Evolutionary conservation across 2,888 invertebrate genomes (phyloP).

Genomic region (Drosophila rubida): DNA sequence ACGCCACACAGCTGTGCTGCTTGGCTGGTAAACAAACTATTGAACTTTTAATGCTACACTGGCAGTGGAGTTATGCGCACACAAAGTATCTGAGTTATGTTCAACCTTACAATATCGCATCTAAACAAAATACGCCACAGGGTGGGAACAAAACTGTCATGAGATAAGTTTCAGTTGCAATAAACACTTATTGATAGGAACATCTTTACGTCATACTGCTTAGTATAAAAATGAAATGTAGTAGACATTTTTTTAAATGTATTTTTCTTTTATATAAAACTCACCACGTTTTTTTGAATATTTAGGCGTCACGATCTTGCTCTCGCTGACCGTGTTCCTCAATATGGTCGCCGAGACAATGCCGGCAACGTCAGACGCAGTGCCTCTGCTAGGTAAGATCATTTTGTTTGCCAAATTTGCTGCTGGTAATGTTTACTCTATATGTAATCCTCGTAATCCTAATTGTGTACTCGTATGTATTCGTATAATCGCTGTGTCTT

Average conservation of each 20-base stretch:
- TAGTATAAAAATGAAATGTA: too few relatives aligned
- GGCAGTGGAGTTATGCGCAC: slow-evolving; percentile 35
- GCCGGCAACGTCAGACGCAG: slow-evolving; percentile 98
- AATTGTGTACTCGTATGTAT: slow-evolving; percentile 12
- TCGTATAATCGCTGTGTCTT: slow-evolving; percentile 43
- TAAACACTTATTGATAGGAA: not conserved
- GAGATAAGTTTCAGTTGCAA: not conserved
- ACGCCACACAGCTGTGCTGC: slow-evolving; percentile 41
- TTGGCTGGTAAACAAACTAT: slow-evolving; percentile 64
- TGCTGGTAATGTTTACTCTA: slow-evolving; percentile 50
- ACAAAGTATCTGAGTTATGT: slow-evolving; percentile 21
- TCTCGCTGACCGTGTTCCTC: slow-evolving; percentile 98
- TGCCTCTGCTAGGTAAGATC: slow-evolving; percentile 91
- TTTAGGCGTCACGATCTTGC: slow-evolving; percentile 97
- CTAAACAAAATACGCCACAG: not conserved
- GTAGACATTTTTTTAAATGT: not conserved
- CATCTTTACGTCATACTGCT: not conserved
- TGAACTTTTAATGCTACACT: slow-evolving; percentile 60
- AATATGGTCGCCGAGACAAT: slow-evolving; percentile 99
- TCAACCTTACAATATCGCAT: not conserved
- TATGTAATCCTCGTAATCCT: slow-evolving; percentile 34
- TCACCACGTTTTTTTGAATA: slow-evolving; percentile 26
- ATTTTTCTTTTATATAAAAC: not conserved
- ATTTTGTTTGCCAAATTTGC: slow-evolving; percentile 62
- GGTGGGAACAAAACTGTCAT: not conserved